Evolutionary conservation across 2,888 invertebrate genomes (phyloP).

Genomic region (Tortrix viridana): DNA sequence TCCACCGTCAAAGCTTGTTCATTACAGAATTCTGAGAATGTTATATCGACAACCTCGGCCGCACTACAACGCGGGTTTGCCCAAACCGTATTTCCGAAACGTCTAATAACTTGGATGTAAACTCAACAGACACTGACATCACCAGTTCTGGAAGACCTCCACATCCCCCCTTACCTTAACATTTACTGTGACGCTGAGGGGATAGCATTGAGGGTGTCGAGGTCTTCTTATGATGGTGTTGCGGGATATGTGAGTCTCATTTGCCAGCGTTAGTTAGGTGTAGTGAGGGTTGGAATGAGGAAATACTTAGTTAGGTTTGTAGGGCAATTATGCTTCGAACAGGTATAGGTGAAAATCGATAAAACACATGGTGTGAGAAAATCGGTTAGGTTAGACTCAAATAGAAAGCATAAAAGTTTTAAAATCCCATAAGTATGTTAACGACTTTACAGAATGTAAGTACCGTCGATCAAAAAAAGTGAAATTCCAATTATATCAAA

Average conservation of each 20-base stretch:
- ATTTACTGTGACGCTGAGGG: slow-evolving; percentile 46
- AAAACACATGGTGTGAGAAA: too few relatives aligned
- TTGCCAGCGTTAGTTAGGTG: slow-evolving; percentile 70
- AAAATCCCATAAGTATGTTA: too few relatives aligned
- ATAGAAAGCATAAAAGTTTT: too few relatives aligned
- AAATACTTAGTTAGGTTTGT: slow-evolving; percentile 67
- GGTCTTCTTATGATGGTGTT: slow-evolving; percentile 56
- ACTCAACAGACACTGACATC: slow-evolving; percentile 71
- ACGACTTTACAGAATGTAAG: too few relatives aligned
- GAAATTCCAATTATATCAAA: too few relatives aligned
- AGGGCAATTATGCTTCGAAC: not conserved
- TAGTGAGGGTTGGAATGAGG: slow-evolving; percentile 70
- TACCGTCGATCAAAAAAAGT: too few relatives aligned
- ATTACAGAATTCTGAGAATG: slow-evolving; percentile 25
- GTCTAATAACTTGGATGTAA: slow-evolving; percentile 84
- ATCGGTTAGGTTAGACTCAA: too few relatives aligned
- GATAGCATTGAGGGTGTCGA: slow-evolving; percentile 47
- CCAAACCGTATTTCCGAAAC: slow-evolving; percentile 83
- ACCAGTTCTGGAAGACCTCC: slow-evolving; percentile 57
- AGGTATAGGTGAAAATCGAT: too few relatives aligned
- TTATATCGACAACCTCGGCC: slow-evolving; percentile 57
- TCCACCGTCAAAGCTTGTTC: slow-evolving; percentile 12
- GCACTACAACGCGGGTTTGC: slow-evolving; percentile 58
- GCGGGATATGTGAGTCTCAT: slow-evolving; percentile 67
- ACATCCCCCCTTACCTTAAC: slow-evolving; percentile 43